Conservation (phyloP, 2,888 invertebrate species). For the Xestia rhomboidea region DNA sequence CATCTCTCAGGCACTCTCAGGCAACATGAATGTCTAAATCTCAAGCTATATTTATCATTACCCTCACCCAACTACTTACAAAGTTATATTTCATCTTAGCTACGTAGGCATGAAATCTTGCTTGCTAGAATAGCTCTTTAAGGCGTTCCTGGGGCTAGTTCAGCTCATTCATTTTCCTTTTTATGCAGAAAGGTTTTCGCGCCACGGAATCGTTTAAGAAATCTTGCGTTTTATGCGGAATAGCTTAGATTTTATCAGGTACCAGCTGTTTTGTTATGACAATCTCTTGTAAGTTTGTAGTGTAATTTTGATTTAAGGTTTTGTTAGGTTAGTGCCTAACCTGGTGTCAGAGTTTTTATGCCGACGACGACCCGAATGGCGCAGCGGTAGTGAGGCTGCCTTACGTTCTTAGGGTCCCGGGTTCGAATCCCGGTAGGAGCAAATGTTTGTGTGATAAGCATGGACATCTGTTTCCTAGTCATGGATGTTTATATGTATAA, state of each 20-base stretch:
- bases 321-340: neutral
- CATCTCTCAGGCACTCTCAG: too few species aligned
- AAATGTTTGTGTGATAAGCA: too few species aligned
- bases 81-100: conserved; percentile 7
- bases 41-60: neutral
- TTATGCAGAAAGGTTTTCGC: conserved; percentile 36
- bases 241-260: conserved; percentile 20
- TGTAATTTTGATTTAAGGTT: neutral
- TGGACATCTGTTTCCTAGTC: too few species aligned
- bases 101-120: conserved; percentile 32
- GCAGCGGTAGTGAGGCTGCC: too few species aligned
- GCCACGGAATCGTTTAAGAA: conserved; percentile 8
- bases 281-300: neutral
- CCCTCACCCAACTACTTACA: conserved; percentile 3
- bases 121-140: conserved; percentile 11
- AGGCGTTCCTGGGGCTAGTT: conserved; percentile 26
- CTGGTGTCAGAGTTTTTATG: too few species aligned
- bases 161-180: conserved; percentile 40
- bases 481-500: too few species aligned
- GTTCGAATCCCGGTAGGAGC: too few species aligned
- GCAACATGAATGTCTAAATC: neutral
- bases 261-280: neutral
- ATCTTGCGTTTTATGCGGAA: conserved; percentile 22
- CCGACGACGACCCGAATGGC: too few species aligned
- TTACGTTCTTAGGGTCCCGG: too few species aligned